Conservation (phyloP, 2,797 vertebrate species). For the Gephyroberyx darwinii region DNA sequence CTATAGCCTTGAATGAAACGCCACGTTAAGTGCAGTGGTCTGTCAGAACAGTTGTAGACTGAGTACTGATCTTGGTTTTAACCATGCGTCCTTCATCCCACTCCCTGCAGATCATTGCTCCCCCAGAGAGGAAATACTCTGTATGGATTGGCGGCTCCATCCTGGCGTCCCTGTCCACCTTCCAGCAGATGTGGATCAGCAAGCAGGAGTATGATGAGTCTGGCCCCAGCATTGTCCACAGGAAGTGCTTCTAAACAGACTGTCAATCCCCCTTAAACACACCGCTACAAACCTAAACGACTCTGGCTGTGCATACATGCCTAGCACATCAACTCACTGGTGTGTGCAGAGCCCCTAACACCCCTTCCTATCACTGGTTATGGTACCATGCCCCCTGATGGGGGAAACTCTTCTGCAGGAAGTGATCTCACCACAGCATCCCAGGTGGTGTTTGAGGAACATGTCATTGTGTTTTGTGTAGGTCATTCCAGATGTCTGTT, state of each 20-base stretch:
- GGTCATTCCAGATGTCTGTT: constrained; percentile 89
- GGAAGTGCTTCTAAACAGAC: constrained; percentile 87
- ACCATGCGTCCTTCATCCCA: neutral
- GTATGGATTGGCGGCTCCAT: constrained; percentile 88
- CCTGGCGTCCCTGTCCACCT: constrained; percentile 86
- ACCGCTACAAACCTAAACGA: constrained; percentile 85
- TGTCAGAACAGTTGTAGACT: too few relatives aligned
- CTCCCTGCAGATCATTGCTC: constrained; percentile 81
- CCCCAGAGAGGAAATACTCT: constrained; percentile 86
- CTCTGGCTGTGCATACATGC: constrained; percentile 78
- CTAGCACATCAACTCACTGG: constrained; percentile 68
- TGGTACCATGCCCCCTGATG: constrained; percentile 71
- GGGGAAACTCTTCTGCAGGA: constrained; percentile 68
- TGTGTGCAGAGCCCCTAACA: constrained; percentile 69
- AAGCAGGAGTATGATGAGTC: constrained; percentile 89
- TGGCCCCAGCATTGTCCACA: constrained; percentile 85
- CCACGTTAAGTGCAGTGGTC: neutral
- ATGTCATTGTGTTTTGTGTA: constrained; percentile 87
- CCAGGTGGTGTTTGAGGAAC: constrained; percentile 75
- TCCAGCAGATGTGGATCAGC: constrained; percentile 90
- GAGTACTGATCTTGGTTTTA: neutral
- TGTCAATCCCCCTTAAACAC: constrained; percentile 69
- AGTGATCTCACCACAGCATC: constrained; percentile 54
- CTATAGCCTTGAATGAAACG: neutral
- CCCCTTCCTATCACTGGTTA: constrained; percentile 72